A percentile compares a stretch with the other conserved stretches of the same genome.
These are phyloP conservation scores for Rhagophthalmus giganteus DNA, from an alignment of 2,888 invertebrate genomes.

Conservation along the genomic window DNA sequence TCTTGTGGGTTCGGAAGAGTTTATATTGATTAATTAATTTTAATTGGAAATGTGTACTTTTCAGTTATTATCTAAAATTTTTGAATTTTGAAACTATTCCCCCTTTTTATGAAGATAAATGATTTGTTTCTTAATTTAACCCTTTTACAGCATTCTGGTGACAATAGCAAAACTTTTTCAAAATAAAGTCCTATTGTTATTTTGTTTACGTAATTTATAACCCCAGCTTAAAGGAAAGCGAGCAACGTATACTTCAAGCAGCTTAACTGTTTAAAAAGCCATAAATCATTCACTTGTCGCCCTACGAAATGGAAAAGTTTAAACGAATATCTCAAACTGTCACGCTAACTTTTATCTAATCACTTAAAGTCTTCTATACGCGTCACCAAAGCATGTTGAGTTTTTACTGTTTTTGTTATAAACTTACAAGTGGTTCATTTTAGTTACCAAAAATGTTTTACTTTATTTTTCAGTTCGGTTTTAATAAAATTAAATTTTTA, in stretches of 20 bases:
- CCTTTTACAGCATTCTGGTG: conserved; percentile 6
- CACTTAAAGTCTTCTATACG: conserved; percentile 29
- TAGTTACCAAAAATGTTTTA: neutral
- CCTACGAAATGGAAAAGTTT: conserved; percentile 44
- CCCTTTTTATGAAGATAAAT: neutral
- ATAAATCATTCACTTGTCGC: conserved; percentile 46
- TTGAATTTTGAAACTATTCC: too few relatives aligned
- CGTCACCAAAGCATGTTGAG: conserved; percentile 27
- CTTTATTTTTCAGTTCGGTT: conserved; percentile 1
- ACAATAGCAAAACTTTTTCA: conserved; percentile 11
- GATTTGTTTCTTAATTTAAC: conserved; percentile 18
- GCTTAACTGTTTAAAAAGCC: conserved; percentile 43
- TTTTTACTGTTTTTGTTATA: conserved; percentile 26
- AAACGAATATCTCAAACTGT: conserved; percentile 46
- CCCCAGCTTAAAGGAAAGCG: conserved; percentile 26
- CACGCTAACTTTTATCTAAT: conserved; percentile 33
- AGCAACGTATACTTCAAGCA: conserved; percentile 34
- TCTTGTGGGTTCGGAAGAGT: too few relatives aligned
- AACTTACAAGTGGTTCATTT: conserved; percentile 28
- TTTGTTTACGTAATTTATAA: conserved; percentile 37
- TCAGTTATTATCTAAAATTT: too few relatives aligned
- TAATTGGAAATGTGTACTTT: too few relatives aligned
- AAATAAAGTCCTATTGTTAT: conserved; percentile 18
- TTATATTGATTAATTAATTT: too few relatives aligned
- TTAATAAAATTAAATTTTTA: too few relatives aligned